phyloP scores from a whole-genome alignment of 1,140 invertebrate genomes.

The Delia radicum region DNA sequence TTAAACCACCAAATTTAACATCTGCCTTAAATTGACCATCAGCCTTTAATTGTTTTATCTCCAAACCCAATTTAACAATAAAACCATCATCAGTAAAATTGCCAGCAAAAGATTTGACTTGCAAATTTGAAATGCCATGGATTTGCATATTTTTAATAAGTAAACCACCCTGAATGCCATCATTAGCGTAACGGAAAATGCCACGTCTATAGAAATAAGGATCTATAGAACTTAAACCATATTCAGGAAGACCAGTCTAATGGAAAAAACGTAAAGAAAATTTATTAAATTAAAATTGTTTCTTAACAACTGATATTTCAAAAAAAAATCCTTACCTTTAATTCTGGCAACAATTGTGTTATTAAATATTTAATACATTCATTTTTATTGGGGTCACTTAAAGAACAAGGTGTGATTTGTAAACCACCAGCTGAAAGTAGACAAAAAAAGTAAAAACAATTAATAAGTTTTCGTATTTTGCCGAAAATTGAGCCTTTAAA shows the following conservation, averaged over 20 bases:
- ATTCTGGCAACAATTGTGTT: conserved; percentile 34
- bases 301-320: too few relatives aligned
- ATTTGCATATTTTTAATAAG: conserved; percentile 53
- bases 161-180: conserved; percentile 50
- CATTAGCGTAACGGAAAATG: conserved; percentile 51
- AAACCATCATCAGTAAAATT: conserved; percentile 45
- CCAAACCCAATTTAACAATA: conserved; percentile 44
- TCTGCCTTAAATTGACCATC: conserved; percentile 54
- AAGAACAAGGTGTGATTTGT: conserved; percentile 35
- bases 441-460: not conserved
- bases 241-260: conserved; percentile 38
- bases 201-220: conserved; percentile 49
- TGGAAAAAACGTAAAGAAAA: not conserved
- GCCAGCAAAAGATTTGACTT: conserved; percentile 39
- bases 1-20: conserved; percentile 52
- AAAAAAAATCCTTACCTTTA: conserved; percentile 35
- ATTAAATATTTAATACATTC: conserved; percentile 47
- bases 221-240: conserved; percentile 43
- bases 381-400: conserved; percentile 40
- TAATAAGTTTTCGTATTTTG: too few relatives aligned
- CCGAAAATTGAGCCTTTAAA: not conserved
- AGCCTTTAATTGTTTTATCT: conserved; percentile 44
- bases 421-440: conserved; percentile 15
- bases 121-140: conserved; percentile 44
- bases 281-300: not conserved